Evolutionary conservation across 53 echinoderm and acorn worm species (phyloP).

Genomic region (Echinarachnius parma): DNA sequence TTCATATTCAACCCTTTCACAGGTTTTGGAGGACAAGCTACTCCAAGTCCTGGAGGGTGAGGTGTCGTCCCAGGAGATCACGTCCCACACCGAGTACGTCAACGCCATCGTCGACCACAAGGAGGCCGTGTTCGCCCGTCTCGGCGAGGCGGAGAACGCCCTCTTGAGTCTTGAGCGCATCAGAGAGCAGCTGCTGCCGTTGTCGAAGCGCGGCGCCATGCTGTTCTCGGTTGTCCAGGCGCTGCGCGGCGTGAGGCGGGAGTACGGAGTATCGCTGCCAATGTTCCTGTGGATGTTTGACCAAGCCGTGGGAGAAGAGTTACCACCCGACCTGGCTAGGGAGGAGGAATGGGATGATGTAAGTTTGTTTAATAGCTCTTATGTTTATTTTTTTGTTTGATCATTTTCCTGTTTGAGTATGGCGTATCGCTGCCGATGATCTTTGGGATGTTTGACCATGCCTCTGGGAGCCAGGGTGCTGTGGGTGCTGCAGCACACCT

Average conservation of each 20-base stretch:
- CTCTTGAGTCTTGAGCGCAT: slow-evolving; percentile 67
- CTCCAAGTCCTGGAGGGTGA: slow-evolving; percentile 75
- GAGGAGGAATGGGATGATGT: slow-evolving; percentile 35
- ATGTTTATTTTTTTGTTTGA: neutral
- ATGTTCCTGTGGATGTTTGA: slow-evolving; percentile 94
- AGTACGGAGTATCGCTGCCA: slow-evolving; percentile 86
- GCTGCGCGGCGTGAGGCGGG: slow-evolving; percentile 69
- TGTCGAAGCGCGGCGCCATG: slow-evolving; percentile 94
- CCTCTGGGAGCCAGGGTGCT: too few relatives aligned
- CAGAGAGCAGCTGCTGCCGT: slow-evolving; percentile 64
- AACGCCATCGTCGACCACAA: slow-evolving; percentile 93
- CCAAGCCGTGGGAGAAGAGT: slow-evolving; percentile 84
- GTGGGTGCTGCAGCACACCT: too few relatives aligned
- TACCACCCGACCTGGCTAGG: slow-evolving; percentile 9
- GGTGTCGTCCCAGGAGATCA: slow-evolving; percentile 79
- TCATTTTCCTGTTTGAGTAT: slow-evolving; percentile 60
- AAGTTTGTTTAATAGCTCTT: neutral
- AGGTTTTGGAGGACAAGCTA: slow-evolving; percentile 80
- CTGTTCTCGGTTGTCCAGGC: slow-evolving; percentile 73
- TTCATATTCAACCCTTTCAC: too few relatives aligned
- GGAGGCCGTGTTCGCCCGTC: slow-evolving; percentile 68
- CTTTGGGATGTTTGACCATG: slow-evolving; percentile 85
- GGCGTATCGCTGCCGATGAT: slow-evolving; percentile 86
- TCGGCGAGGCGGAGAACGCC: slow-evolving; percentile 69
- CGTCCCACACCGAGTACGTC: slow-evolving; percentile 88